phyloP scores from a whole-genome alignment of 2,888 invertebrate species.

The Boloria selene region DNA sequence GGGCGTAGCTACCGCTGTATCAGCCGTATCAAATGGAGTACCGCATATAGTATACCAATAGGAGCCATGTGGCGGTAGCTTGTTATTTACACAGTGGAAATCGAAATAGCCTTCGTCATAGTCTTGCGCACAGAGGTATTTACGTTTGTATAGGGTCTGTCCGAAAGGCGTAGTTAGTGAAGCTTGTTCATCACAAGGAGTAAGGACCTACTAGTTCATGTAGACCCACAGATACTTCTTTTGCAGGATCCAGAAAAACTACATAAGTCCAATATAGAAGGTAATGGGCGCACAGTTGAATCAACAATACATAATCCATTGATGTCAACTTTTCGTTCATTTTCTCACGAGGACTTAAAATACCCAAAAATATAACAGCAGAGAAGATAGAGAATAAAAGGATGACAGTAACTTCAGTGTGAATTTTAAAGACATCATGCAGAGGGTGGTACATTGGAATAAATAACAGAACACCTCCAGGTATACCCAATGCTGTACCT shows the following conservation, averaged over 20 bases:
- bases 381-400: slow-evolving; percentile 84
- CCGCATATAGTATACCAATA: slow-evolving; percentile 91
- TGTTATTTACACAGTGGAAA: slow-evolving; percentile 85
- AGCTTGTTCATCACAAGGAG: slow-evolving; percentile 83
- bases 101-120: slow-evolving; percentile 90
- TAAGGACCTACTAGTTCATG: slow-evolving; percentile 90
- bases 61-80: slow-evolving; percentile 77
- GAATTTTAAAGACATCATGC: slow-evolving; percentile 86
- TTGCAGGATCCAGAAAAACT: slow-evolving; percentile 85
- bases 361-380: slow-evolving; percentile 83
- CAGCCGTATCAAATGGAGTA: slow-evolving; percentile 85
- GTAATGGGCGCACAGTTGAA: slow-evolving; percentile 84
- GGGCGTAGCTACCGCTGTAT: no score
- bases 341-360: slow-evolving; percentile 72
- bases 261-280: slow-evolving; percentile 83
- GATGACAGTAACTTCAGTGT: slow-evolving; percentile 88
- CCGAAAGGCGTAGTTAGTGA: slow-evolving; percentile 86
- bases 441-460: slow-evolving; percentile 89
- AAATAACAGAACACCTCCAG: slow-evolving; percentile 88
- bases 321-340: slow-evolving; percentile 53
- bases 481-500: slow-evolving; percentile 86
- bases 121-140: slow-evolving; percentile 86
- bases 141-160: slow-evolving; percentile 85
- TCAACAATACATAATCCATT: slow-evolving; percentile 59
- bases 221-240: slow-evolving; percentile 85